A percentile compares a stretch with the other conserved stretches of the same genome.
Evolutionary conservation across 2,113 vertebrate species (phyloP).

Genomic region (Cariama cristata): DNA sequence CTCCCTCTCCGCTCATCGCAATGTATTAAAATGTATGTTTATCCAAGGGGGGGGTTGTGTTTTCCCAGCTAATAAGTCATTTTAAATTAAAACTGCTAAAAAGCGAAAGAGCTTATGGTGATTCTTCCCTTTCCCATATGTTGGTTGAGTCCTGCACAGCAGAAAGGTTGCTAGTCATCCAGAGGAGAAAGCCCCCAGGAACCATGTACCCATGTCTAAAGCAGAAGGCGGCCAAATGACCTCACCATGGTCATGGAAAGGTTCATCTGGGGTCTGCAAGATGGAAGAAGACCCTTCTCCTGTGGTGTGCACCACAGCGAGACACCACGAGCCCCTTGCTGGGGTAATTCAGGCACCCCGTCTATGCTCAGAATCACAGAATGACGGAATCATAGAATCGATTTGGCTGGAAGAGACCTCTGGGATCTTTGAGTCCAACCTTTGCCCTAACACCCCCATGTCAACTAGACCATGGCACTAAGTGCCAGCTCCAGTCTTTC

Average conservation of each 20-base stretch:
- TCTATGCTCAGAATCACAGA: no score
- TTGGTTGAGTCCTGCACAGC: not conserved
- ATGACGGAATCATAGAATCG: no score
- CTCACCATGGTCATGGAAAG: not conserved
- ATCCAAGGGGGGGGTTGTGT: not conserved
- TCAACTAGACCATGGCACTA: no score
- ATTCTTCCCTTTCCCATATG: not conserved
- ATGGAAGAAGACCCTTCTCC: not conserved
- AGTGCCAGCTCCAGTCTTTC: no score
- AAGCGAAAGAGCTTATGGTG: not conserved
- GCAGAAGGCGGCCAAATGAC: not conserved
- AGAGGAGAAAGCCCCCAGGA: not conserved
- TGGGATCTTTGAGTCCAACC: no score
- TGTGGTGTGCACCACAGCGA: accelerated
- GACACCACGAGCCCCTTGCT: not conserved
- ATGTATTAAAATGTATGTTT: not conserved
- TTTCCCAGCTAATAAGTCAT: not conserved
- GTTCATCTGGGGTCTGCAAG: not conserved
- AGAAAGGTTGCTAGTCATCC: not conserved
- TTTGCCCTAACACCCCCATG: no score
- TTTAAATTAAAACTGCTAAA: not conserved
- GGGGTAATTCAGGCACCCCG: not conserved
- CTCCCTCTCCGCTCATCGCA: not conserved
- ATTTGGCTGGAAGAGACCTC: no score
- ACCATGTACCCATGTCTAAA: not conserved